These are phyloP conservation scores for Danio albolineatus DNA, from an alignment of 2,797 vertebrate species.

Conservation along the genomic window DNA sequence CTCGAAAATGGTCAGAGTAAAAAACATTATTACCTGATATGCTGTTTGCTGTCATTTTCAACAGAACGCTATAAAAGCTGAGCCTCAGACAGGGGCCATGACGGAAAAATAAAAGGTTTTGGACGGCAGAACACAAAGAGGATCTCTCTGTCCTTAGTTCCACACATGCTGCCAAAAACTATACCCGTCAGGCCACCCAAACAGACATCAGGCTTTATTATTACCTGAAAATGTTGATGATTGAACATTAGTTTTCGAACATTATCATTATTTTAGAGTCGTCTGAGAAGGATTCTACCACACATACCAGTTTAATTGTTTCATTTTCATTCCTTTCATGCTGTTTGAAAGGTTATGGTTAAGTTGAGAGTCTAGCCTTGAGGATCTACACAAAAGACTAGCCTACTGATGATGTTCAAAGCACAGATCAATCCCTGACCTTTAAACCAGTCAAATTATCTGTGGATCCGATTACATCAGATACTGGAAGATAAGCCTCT, in stretches of 20 bases:
- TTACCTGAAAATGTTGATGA: not conserved
- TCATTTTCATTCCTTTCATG: not conserved
- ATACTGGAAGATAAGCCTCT: conserved; percentile 65
- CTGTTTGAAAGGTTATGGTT: not conserved
- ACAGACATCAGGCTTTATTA: conserved; percentile 13
- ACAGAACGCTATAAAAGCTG: conserved; percentile 22
- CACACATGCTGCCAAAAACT: conserved; percentile 47
- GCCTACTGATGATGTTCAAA: not conserved
- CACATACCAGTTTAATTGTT: not conserved
- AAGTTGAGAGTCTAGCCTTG: not conserved
- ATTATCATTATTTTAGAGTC: not conserved
- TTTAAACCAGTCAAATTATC: conserved; percentile 59
- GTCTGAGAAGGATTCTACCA: not conserved
- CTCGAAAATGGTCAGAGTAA: not conserved
- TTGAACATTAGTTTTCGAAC: not conserved
- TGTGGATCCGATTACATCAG: conserved; percentile 67
- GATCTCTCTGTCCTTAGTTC: conserved; percentile 55
- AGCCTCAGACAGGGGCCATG: conserved; percentile 49
- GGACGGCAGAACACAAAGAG: conserved; percentile 54
- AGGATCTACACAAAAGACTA: not conserved
- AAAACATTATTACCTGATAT: conserved; percentile 4
- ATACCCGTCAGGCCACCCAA: conserved; percentile 55
- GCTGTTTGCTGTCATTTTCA: not conserved
- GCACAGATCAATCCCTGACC: conserved; percentile 61
- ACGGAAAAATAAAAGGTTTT: conserved; percentile 49